Conservation (phyloP, 2,888 invertebrate species). For the Chalcis sispes region DNA sequence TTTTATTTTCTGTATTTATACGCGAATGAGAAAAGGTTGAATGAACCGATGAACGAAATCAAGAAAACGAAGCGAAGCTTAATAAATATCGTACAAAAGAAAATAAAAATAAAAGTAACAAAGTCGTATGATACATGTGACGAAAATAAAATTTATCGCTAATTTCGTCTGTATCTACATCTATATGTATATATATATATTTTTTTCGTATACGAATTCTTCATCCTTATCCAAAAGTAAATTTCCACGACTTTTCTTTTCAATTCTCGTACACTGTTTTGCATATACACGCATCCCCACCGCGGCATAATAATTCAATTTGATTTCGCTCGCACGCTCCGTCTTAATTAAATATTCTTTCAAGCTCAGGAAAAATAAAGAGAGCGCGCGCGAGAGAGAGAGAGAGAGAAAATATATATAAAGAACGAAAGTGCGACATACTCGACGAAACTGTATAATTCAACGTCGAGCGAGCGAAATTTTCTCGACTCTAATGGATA, state of each 20-base stretch:
- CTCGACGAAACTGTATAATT: conserved; percentile 43
- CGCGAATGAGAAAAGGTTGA: neutral
- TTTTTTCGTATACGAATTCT: conserved; percentile 11
- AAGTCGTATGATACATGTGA: neutral
- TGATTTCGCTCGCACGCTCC: conserved; percentile 43
- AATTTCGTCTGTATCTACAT: no score
- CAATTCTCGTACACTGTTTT: no score
- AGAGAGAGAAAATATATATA: conserved; percentile 11
- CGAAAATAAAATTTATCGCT: conserved; percentile 48
- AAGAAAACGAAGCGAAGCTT: neutral
- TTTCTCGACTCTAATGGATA: conserved; percentile 12
- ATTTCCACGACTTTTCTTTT: no score
- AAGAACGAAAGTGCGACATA: neutral
- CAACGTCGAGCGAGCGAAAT: conserved; percentile 8
- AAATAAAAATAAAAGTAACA: conserved; percentile 11
- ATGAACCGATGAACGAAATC: neutral
- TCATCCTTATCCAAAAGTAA: conserved; percentile 37
- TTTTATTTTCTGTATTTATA: neutral
- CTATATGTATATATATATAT: no score
- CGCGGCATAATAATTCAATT: conserved; percentile 52
- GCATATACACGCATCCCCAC: conserved; percentile 15
- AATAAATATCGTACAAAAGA: conserved; percentile 16
- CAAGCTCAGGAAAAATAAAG: no score
- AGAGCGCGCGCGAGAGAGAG: neutral
- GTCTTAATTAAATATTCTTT: conserved; percentile 50